phyloP scores from a whole-genome alignment of 2,113 vertebrate genomes.

The Ptychochromis oligacanthus region DNA sequence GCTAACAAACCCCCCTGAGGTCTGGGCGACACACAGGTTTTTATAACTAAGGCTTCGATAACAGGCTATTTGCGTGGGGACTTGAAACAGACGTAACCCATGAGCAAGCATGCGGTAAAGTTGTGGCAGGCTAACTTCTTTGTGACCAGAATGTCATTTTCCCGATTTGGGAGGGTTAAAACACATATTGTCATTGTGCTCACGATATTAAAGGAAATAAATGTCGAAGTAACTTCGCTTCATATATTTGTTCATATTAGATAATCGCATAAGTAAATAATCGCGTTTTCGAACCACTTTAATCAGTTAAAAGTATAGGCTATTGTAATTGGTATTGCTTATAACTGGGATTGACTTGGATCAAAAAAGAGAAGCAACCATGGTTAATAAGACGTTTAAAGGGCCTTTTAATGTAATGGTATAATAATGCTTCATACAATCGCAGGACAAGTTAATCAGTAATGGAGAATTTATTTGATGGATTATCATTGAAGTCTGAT shows the following conservation, averaged over 20 bases:
- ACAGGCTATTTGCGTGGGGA: neutral
- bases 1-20: neutral
- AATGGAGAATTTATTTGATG: neutral
- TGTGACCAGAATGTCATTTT: neutral
- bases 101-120: neutral
- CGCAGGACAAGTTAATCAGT: rapidly evolving
- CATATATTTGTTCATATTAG: neutral
- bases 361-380: neutral
- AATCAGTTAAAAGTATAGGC: neutral
- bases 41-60: neutral
- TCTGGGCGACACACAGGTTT: neutral
- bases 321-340: neutral
- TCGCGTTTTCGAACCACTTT: neutral
- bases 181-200: neutral
- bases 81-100: neutral
- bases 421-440: neutral
- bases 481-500: neutral
- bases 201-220: too few relatives aligned
- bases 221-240: neutral
- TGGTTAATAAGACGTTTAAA: neutral
- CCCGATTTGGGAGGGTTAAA: neutral
- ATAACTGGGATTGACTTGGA: neutral
- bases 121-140: neutral
- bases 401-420: neutral
- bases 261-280: neutral